Percentiles rank a stretch among this genome's conserved stretches.
Conservation (phyloP, 1,140 invertebrate genomes). For the Trichomalopsis sarcophagae region DNA sequence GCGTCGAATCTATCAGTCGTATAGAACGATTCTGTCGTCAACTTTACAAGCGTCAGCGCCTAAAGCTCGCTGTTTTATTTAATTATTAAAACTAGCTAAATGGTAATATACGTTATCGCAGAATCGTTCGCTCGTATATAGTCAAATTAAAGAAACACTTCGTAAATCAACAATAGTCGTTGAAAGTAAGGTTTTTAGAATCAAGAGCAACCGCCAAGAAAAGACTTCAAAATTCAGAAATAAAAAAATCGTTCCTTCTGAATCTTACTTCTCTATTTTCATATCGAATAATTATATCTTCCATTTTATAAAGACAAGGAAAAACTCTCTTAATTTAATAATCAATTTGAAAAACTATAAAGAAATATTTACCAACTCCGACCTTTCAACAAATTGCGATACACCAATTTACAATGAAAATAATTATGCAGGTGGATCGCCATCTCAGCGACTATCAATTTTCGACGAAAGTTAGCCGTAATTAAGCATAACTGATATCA, state of each 20-base stretch:
- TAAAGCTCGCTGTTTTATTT: slow-evolving; percentile 6
- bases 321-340: background rate
- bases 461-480: slow-evolving; percentile 34
- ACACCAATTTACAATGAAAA: slow-evolving; percentile 20
- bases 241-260: slow-evolving; percentile 9
- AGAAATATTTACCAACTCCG: background rate
- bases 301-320: slow-evolving; percentile 3
- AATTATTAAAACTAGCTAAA: background rate
- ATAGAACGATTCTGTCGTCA: slow-evolving; percentile 18
- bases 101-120: background rate
- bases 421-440: background rate
- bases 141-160: slow-evolving; percentile 11
- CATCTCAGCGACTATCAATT: slow-evolving; percentile 29
- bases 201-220: background rate
- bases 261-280: slow-evolving; percentile 31
- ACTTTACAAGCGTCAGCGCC: background rate
- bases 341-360: background rate
- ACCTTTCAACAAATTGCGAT: background rate
- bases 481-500: slow-evolving; percentile 24
- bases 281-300: background rate
- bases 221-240: background rate
- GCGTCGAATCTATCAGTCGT: slow-evolving; percentile 16
- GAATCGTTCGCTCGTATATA: slow-evolving; percentile 1
- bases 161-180: slow-evolving; percentile 14
- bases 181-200: slow-evolving; percentile 28